phyloP scores from a whole-genome alignment of 1,140 invertebrate species.

The Drosophila oshimai region DNA sequence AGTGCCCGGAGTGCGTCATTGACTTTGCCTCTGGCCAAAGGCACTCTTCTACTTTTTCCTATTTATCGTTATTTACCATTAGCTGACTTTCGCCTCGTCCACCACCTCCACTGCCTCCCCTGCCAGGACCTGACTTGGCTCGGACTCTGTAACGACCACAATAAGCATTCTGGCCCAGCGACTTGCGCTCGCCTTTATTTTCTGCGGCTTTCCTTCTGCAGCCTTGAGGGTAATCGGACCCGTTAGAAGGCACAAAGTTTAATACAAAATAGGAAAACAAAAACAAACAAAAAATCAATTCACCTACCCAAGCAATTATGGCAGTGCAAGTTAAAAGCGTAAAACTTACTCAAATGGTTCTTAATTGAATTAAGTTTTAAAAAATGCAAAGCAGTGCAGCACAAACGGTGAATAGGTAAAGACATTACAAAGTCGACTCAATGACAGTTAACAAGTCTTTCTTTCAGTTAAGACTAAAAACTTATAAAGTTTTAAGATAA shows the following conservation, averaged over 20 bases:
- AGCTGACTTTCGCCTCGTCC: neutral
- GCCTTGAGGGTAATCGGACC: slow-evolving; percentile 49
- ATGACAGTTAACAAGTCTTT: no score
- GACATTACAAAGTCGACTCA: no score
- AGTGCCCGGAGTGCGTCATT: slow-evolving; percentile 54
- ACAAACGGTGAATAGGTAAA: no score
- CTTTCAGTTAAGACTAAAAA: no score
- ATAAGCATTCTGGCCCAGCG: slow-evolving; percentile 50
- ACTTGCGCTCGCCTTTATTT: slow-evolving; percentile 10
- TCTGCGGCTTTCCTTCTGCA: slow-evolving; percentile 27
- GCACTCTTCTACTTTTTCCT: slow-evolving; percentile 63
- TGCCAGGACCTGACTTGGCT: slow-evolving; percentile 14
- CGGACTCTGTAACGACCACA: slow-evolving; percentile 41
- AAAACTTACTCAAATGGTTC: slow-evolving; percentile 42
- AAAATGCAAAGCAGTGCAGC: neutral
- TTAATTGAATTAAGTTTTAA: slow-evolving; percentile 46
- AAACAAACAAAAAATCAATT: slow-evolving; percentile 60
- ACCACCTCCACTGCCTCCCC: neutral
- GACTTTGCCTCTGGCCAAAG: slow-evolving; percentile 71
- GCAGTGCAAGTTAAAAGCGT: slow-evolving; percentile 34
- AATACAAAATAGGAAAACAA: slow-evolving; percentile 20
- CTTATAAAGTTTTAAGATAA: no score
- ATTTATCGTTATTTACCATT: slow-evolving; percentile 80
- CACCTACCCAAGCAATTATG: slow-evolving; percentile 63
- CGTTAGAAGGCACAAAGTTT: slow-evolving; percentile 17